Conservation (phyloP, 2,113 vertebrate genomes). For the Elgaria multicarinata region DNA sequence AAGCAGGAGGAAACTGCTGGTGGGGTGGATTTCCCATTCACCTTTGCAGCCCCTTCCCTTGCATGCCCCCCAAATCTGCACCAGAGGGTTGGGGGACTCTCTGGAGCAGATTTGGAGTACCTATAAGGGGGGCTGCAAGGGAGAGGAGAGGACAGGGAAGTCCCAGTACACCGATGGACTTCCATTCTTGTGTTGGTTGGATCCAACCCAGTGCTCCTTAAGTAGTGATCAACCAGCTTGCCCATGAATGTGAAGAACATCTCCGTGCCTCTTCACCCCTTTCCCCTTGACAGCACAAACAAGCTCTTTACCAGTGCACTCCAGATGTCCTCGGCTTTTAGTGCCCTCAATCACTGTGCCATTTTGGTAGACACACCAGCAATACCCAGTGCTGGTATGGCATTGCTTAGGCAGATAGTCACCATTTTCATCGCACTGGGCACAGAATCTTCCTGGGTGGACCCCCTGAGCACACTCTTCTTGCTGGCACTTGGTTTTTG, state of each 20-base stretch:
- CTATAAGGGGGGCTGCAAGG: no score
- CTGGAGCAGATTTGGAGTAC: no score
- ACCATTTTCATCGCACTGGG: conserved; percentile 87
- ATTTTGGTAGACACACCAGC: conserved; percentile 91
- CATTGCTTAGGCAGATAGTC: conserved; percentile 89
- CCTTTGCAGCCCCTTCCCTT: no score
- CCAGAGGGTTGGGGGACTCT: no score
- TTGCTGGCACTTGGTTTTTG: conserved; percentile 84
- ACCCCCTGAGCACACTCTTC: conserved; percentile 64
- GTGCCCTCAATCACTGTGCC: conserved; percentile 82
- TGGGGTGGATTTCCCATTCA: no score
- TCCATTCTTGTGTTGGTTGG: no score
- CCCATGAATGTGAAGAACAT: fast-evolving
- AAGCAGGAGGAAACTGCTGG: no score
- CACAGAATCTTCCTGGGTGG: conserved; percentile 78
- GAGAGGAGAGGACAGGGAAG: no score
- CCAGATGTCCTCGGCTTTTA: conserved; percentile 59
- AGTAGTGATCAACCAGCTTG: not conserved
- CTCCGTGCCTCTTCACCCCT: fast-evolving
- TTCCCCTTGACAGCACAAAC: not conserved
- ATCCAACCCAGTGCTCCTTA: not conserved
- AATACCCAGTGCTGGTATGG: conserved; percentile 79
- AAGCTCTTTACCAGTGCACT: conserved; percentile 79
- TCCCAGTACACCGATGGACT: no score
- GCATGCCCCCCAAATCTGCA: no score